Conservation (phyloP, 2,797 vertebrate species). For the Zenarchopterus dispar region DNA sequence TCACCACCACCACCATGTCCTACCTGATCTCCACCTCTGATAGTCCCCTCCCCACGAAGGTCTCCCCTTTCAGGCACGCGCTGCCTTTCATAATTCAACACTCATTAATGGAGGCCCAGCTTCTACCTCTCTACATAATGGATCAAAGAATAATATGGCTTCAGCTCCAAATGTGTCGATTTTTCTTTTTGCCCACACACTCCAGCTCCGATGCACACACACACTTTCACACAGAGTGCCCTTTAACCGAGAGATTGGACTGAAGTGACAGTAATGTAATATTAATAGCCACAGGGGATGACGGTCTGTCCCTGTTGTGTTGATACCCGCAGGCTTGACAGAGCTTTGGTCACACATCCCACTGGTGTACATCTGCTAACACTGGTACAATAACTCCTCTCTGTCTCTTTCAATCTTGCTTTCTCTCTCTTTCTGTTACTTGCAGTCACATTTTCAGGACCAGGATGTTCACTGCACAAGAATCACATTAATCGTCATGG, state of each 20-base stretch:
- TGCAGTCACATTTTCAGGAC: conserved; percentile 21
- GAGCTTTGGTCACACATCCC: conserved; percentile 81
- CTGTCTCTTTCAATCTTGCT: conserved; percentile 69
- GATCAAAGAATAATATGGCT: conserved; percentile 64
- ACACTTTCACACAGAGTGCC: conserved; percentile 26
- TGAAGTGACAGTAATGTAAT: conserved; percentile 82
- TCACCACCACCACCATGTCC: conserved; percentile 52
- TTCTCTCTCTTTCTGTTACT: conserved; percentile 22
- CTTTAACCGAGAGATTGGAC: conserved; percentile 76
- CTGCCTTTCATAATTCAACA: conserved; percentile 67
- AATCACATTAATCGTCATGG: neutral
- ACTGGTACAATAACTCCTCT: conserved; percentile 69
- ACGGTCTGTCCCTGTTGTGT: conserved; percentile 75
- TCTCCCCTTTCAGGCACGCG: conserved; percentile 41
- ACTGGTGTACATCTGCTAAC: conserved; percentile 77
- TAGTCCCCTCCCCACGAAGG: conserved; percentile 48
- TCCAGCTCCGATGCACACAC: conserved; percentile 7
- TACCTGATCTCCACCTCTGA: conserved; percentile 66
- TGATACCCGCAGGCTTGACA: conserved; percentile 77
- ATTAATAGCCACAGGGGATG: conserved; percentile 79
- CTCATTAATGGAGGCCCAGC: conserved; percentile 53
- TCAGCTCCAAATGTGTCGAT: conserved; percentile 48
- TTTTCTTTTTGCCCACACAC: conserved; percentile 49
- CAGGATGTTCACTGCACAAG: neutral
- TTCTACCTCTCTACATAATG: conserved; percentile 68